Base-by-base conservation (phyloP, 2,113 vertebrate species). In the Daubentonia madagascariensis region DNA sequence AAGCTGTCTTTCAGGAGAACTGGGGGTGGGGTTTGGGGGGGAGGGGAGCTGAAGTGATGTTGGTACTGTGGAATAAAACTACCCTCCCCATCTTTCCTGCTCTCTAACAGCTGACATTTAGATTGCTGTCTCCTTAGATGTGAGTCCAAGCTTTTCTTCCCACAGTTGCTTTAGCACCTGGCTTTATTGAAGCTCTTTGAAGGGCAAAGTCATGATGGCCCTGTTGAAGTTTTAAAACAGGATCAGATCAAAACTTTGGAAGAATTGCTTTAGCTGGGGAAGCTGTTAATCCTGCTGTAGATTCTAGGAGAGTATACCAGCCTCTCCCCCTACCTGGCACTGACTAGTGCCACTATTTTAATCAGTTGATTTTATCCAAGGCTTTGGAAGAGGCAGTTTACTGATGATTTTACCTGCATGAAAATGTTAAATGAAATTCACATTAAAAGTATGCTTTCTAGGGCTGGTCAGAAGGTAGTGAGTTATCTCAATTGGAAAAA, bases 1-100 rank as follows among this genome's bases (percentile, higher is more conserved):
- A 94, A 95, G 54, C 57, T 96, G 68, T 90, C 63, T 96, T 92
- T 98, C 32, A 87, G 68, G 72, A 75, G 68, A 81, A 81, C 54
- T 40, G 12, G 43, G 14, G 8, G 35, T 35, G 14, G 17, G 22
- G 28, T 6, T 57, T n/a, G n/a, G 12, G 18, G 20, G 35, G 14
- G 28, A 10, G 1, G 3, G 22, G 8, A n/a, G 16, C n/a, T 32
- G 50, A 70, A 81, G n/a, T 52, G 54, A 67, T 52, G 35, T 20
- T 96, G 87, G 28, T 79, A 2, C 91, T 79, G 11, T 70, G 79
- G 92, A 65, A 67, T 68, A 48, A 88, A 95, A 35, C 7, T 7
- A 30, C 20, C 28, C 6, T 12, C 20, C 23, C 1, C 14, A 0
- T 63, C 35, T 72, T 50, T 40, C 63, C 35, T 1, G 0, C n/a